Percentiles rank a stretch among this genome's conserved stretches.
Evolutionary conservation across 2,113 vertebrate genomes (phyloP).

Genomic region (Chloropsis hardwickii): DNA sequence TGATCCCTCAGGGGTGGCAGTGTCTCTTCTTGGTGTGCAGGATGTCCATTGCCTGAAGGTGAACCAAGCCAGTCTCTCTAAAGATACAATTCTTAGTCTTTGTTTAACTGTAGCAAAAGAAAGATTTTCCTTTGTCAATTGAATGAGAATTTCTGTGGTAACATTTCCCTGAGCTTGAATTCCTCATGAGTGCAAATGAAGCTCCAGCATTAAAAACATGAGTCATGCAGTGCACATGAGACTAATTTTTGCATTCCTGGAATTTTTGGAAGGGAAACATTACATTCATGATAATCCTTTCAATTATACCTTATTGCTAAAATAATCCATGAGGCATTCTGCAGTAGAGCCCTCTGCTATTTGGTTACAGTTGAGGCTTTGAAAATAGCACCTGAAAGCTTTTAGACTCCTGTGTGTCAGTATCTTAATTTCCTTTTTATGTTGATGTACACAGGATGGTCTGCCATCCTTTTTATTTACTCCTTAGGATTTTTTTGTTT

Average conservation of each 20-base stretch:
- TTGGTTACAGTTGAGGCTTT: constrained; percentile 5
- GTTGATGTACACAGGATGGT: neutral
- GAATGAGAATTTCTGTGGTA: constrained; percentile 61
- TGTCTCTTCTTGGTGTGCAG: neutral
- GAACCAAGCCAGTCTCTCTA: neutral
- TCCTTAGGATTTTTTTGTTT: neutral
- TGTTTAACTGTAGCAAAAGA: constrained; percentile 13
- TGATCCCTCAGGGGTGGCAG: neutral
- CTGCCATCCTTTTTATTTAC: neutral
- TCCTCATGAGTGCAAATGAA: constrained; percentile 72
- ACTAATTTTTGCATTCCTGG: constrained; percentile 67
- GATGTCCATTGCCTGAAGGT: neutral
- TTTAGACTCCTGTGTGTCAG: neutral
- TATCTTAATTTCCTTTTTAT: neutral
- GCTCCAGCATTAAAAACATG: constrained; percentile 70
- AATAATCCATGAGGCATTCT: constrained; percentile 37
- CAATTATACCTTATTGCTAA: constrained; percentile 70
- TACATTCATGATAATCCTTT: constrained; percentile 67
- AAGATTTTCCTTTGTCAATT: neutral
- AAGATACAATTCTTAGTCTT: neutral
- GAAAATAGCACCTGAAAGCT: constrained; percentile 28
- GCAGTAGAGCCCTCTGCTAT: neutral
- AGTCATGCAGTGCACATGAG: constrained; percentile 70
- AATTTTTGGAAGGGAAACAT: constrained; percentile 74
- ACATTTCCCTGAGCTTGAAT: constrained; percentile 55